phyloP scores from a whole-genome alignment of 2,797 vertebrate genomes.

The Amniataba percoides region DNA sequence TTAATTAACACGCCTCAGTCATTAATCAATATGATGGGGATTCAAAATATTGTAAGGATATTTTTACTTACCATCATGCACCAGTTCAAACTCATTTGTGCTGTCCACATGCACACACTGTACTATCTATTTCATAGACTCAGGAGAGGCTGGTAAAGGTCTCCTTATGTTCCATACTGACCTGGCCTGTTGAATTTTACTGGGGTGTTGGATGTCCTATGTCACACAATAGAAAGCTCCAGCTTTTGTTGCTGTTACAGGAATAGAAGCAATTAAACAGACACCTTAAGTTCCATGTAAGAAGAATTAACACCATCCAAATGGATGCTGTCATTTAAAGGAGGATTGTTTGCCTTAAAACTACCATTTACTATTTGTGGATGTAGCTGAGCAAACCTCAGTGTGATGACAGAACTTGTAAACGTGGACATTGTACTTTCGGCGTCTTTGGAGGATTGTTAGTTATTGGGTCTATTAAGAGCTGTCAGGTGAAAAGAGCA shows the following conservation, averaged over 20 bases:
- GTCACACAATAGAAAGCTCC: constrained; percentile 42
- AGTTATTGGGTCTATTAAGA: constrained; percentile 67
- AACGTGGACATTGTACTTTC: constrained; percentile 11
- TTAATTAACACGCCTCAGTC: too few relatives aligned
- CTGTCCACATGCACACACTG: neutral
- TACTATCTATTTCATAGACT: neutral
- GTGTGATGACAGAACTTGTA: neutral
- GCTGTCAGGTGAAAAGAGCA: constrained; percentile 79
- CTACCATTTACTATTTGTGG: neutral
- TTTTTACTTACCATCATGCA: neutral
- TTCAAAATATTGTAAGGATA: neutral
- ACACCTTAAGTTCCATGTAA: constrained; percentile 34
- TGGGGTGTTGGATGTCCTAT: constrained; percentile 48
- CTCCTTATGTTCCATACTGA: constrained; percentile 63
- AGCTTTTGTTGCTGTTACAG: constrained; percentile 53
- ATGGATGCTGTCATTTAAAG: neutral
- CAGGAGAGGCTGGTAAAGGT: constrained; percentile 27
- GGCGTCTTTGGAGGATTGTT: constrained; percentile 45
- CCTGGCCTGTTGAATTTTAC: constrained; percentile 46
- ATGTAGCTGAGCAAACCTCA: neutral
- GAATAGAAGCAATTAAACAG: constrained; percentile 48
- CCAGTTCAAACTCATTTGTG: neutral
- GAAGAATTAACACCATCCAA: constrained; percentile 1
- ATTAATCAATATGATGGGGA: neutral
- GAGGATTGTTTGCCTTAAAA: neutral